Evolutionary conservation across 2,888 invertebrate genomes (phyloP).

Genomic region (Linnaemya vulpina): DNA sequence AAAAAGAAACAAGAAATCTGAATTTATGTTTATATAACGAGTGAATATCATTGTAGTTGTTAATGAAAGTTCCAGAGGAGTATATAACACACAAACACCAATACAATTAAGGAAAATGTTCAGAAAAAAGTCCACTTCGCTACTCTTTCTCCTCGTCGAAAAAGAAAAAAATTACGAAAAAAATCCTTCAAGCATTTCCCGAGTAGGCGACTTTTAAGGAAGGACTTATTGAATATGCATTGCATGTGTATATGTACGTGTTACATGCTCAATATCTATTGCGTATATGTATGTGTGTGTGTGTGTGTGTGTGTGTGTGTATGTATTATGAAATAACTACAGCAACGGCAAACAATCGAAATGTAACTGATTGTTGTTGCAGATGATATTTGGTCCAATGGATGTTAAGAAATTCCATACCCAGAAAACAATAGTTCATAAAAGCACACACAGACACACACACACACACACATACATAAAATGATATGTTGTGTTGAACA

Average conservation of each 20-base stretch:
- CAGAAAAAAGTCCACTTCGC: background rate
- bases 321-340: background rate
- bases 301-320: background rate
- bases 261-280: background rate
- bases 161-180: too few species aligned
- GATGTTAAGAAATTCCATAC: slow-evolving; percentile 32
- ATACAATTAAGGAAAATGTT: slow-evolving; percentile 7
- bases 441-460: slow-evolving; percentile 14
- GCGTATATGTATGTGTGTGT: background rate
- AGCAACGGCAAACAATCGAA: slow-evolving; percentile 46
- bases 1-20: slow-evolving; percentile 25
- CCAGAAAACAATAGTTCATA: slow-evolving; percentile 28
- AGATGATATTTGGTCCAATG: slow-evolving; percentile 26
- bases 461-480: slow-evolving; percentile 13
- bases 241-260: background rate
- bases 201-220: background rate
- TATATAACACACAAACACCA: slow-evolving; percentile 51
- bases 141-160: background rate
- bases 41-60: slow-evolving; percentile 64
- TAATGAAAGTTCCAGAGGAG: slow-evolving; percentile 62
- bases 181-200: background rate
- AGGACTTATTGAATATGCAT: slow-evolving; percentile 18
- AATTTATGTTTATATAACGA: slow-evolving; percentile 53
- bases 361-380: slow-evolving; percentile 52
- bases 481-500: background rate